Base-by-base conservation (phyloP, 2,113 vertebrate species). In the Phylloscopus trochiloides region DNA sequence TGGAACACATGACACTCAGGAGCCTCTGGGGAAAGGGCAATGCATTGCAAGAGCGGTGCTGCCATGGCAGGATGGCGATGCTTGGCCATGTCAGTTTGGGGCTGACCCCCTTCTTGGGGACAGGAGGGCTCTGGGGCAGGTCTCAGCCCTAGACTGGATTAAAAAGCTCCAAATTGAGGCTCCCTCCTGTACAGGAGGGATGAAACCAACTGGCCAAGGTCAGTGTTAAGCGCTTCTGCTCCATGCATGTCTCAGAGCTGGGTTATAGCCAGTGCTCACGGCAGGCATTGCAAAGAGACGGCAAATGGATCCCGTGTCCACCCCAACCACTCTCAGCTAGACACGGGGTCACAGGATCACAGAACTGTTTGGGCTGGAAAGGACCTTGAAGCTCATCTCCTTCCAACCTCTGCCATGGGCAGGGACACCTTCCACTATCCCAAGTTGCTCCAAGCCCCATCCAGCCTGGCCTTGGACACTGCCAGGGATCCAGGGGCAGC, bases 21-120 rank as follows among this genome's bases (percentile, higher is more conserved):
- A 73, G 47, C 59, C 68, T 77, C 34, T 51, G 26, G 65, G 73
- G 63, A 66, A 63, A 70, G 84, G 32, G 67, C 71, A 92, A n/a
- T 2, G 17, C 1, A 2, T 5, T 48, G 25, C 4, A 6, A 68
- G 52, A 73, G 62, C 0, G 0, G 31, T 0, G 0, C 1, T 5
- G 67, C 34, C 3, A 0, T 8, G 32, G 29, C 13, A 42, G 71
- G 32, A 48, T 42, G 71, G 42, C 38, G 40, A 59, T 40, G 52
- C 54, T 86, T 42, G 71, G 67, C 17, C 42, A 4, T 2, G 2
- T 15, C 65, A 54, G 8, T n/a, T 15, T 14, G 10, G 67, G 54
- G 11, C 20, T 66, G 55, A 54, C 9, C 6, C 21, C 12, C 11
- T 34, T 15, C 51, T 7, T 40, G 45, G 45, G 54, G 32, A 21